Conservation (phyloP, 2,797 vertebrate genomes). For the Darevskia mixta region DNA sequence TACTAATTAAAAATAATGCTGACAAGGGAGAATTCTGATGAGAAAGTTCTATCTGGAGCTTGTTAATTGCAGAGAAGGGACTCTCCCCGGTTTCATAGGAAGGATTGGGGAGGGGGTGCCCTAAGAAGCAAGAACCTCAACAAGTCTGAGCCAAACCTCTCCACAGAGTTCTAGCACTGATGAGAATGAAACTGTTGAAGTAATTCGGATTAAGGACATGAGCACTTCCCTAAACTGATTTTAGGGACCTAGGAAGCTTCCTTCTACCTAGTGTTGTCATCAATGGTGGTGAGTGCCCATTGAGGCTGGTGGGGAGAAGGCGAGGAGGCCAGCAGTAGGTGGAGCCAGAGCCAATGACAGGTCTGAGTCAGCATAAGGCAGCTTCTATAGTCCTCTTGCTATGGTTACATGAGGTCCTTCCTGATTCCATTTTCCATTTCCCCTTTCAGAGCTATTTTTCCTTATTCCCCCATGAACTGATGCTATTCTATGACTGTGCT, state of each 20-base stretch:
- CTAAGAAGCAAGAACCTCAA: not conserved
- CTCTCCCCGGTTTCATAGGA: not conserved
- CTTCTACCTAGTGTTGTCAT: not conserved
- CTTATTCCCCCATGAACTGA: not conserved
- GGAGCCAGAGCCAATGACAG: no score
- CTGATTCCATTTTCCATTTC: no score
- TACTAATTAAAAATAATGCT: slow-evolving; percentile 35
- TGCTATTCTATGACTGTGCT: not conserved
- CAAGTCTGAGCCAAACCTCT: slow-evolving; percentile 13
- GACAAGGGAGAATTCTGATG: slow-evolving; percentile 14
- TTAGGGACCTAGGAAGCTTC: not conserved
- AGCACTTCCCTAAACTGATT: not conserved
- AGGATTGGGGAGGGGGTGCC: not conserved
- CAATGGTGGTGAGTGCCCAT: not conserved
- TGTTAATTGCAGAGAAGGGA: slow-evolving; percentile 16
- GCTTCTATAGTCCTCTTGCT: not conserved
- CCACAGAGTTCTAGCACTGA: slow-evolving; percentile 25
- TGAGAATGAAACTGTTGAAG: fast-evolving
- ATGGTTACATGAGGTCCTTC: not conserved
- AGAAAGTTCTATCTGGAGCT: not conserved
- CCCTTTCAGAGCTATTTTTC: not conserved
- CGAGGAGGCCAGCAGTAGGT: not conserved
- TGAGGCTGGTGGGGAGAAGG: not conserved
- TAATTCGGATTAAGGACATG: not conserved
- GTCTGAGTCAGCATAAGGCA: no score